These are phyloP conservation scores for Euschistus heros DNA, from an alignment of 1,140 invertebrate species.

Conservation along the genomic window DNA sequence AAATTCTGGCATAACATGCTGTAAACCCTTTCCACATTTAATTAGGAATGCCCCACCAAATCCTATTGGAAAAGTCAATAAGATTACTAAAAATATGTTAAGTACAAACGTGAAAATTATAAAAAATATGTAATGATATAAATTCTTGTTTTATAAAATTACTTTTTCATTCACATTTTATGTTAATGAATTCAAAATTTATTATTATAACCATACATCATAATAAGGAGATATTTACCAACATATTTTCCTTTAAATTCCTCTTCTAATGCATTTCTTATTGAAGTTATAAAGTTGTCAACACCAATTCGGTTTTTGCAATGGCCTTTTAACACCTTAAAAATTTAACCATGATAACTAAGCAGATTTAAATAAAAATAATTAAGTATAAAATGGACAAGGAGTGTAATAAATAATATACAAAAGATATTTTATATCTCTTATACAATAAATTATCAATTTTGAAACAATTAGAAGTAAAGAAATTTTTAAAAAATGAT, in stretches of 20 bases:
- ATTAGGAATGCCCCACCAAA: conserved; percentile 83
- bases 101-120: neutral
- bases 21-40: conserved; percentile 66
- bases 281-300: conserved; percentile 71
- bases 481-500: conserved; percentile 8
- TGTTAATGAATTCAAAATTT: neutral
- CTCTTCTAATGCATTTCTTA: conserved; percentile 58
- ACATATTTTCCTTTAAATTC: conserved; percentile 65
- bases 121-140: neutral
- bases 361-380: neutral
- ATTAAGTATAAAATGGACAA: too few species aligned
- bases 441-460: neutral
- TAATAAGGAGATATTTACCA: conserved; percentile 48
- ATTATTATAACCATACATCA: neutral
- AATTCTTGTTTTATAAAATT: too few species aligned
- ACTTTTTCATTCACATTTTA: too few species aligned
- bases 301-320: conserved; percentile 65
- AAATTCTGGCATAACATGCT: conserved; percentile 93
- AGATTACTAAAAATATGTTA: neutral
- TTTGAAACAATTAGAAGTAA: too few species aligned
- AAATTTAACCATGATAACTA: conserved; percentile 27
- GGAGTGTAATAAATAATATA: neutral
- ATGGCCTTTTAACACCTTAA: conserved; percentile 66
- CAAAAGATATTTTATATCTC: neutral
- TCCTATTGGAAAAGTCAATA: conserved; percentile 39